Conservation (phyloP, 2,888 invertebrate species). For the Ectropis crepuscularia region DNA sequence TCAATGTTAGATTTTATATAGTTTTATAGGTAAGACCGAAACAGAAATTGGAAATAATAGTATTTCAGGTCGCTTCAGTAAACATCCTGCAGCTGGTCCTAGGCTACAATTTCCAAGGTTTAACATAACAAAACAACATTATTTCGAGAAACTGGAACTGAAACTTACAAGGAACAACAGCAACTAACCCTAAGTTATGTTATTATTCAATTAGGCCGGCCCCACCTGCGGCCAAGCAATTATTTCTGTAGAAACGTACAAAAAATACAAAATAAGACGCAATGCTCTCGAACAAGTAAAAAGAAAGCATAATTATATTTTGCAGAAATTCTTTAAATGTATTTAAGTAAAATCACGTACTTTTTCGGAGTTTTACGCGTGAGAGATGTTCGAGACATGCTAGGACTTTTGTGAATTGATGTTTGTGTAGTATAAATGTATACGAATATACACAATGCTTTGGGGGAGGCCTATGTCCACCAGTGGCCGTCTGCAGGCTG, state of each 20-base stretch:
- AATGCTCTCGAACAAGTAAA: slow-evolving; percentile 20
- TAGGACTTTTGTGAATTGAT: slow-evolving; percentile 2
- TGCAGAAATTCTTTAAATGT: slow-evolving; percentile 16
- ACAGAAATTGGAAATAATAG: too few relatives aligned
- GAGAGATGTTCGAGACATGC: slow-evolving; percentile 18
- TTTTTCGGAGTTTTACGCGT: slow-evolving; percentile 15
- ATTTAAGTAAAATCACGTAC: slow-evolving; percentile 23
- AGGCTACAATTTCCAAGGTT: neutral
- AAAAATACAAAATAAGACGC: slow-evolving; percentile 4
- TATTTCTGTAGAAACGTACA: slow-evolving; percentile 12
- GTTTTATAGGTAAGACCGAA: too few relatives aligned
- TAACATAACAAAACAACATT: slow-evolving; percentile 4
- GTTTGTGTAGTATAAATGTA: neutral
- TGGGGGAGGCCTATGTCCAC: too few relatives aligned
- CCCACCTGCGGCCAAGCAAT: slow-evolving; percentile 10
- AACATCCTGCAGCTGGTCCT: too few relatives aligned
- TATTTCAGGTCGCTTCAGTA: too few relatives aligned
- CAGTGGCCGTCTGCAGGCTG: too few relatives aligned
- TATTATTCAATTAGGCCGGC: slow-evolving; percentile 10
- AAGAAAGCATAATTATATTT: slow-evolving; percentile 9
- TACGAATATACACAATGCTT: too few relatives aligned
- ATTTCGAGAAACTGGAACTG: neutral
- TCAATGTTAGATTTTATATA: too few relatives aligned
- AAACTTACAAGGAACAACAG: slow-evolving; percentile 5
- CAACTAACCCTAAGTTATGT: slow-evolving; percentile 3